Conservation (phyloP, 1,140 invertebrate genomes). For the Cydia splendana region DNA sequence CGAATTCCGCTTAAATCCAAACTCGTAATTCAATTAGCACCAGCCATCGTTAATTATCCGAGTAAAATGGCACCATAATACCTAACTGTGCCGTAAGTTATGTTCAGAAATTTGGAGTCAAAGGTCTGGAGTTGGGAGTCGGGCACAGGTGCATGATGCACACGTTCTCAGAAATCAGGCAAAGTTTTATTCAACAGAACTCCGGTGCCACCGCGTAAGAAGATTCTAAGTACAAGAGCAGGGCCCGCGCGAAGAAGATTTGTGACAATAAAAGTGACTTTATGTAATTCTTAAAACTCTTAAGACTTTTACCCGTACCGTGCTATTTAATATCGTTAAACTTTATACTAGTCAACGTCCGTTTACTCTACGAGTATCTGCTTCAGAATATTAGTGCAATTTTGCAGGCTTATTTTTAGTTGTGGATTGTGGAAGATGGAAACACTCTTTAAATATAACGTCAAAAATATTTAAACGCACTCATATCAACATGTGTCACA, state of each 20-base stretch:
- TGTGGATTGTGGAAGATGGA: no score
- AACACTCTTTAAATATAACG: no score
- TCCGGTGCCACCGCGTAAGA: constrained; percentile 33
- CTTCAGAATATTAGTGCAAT: no score
- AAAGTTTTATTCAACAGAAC: constrained; percentile 39
- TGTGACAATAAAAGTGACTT: no score
- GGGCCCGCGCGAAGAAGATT: neutral
- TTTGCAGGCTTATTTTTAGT: no score
- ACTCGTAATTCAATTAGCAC: neutral
- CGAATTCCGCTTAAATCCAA: neutral
- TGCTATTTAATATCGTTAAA: no score
- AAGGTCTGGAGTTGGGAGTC: constrained; percentile 16
- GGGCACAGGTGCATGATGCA: constrained; percentile 34
- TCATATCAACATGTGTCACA: no score
- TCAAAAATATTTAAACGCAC: no score
- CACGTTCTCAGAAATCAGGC: constrained; percentile 40
- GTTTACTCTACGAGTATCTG: no score
- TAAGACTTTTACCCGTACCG: no score
- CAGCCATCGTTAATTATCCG: neutral
- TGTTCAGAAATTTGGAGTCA: constrained; percentile 15
- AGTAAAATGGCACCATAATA: neutral
- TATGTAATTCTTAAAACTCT: no score
- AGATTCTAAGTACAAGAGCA: constrained; percentile 3
- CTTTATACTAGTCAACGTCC: no score
- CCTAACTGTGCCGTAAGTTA: constrained; percentile 2